Evolutionary conservation across 2,113 vertebrate species (phyloP).

Genomic region (Hemichromis elongatus): DNA sequence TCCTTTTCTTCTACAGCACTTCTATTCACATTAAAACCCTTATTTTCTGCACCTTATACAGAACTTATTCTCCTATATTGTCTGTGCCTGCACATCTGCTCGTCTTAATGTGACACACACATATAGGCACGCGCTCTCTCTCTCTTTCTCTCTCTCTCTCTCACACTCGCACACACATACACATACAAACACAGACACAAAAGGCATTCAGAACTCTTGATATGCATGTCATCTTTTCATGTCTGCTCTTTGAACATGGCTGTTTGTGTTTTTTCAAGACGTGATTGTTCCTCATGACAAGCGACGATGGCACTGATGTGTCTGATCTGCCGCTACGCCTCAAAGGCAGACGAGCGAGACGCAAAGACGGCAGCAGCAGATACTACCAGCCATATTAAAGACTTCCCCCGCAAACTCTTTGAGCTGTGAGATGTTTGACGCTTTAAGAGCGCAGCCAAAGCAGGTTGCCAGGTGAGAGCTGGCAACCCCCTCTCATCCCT

Average conservation of each 20-base stretch:
- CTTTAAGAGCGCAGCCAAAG: slow-evolving; percentile 28
- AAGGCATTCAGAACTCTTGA: slow-evolving; percentile 32
- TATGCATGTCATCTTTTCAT: slow-evolving; percentile 53
- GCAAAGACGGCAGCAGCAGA: slow-evolving; percentile 16
- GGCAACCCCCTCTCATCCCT: background rate
- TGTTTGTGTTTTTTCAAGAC: slow-evolving; percentile 66
- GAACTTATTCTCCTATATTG: slow-evolving; percentile 12
- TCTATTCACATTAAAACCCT: slow-evolving; percentile 38
- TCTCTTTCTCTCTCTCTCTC: background rate
- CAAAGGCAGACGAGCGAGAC: slow-evolving; percentile 47
- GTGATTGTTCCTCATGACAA: slow-evolving; percentile 56
- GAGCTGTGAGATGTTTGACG: slow-evolving; percentile 63
- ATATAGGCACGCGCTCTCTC: background rate
- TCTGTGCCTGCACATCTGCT: background rate
- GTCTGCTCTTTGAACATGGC: slow-evolving; percentile 59
- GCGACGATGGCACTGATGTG: slow-evolving; percentile 50
- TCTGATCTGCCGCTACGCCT: slow-evolving; percentile 56
- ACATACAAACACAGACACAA: background rate
- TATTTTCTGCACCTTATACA: slow-evolving; percentile 21
- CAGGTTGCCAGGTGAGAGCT: slow-evolving; percentile 57
- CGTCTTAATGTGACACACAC: slow-evolving; percentile 1
- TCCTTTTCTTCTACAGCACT: slow-evolving; percentile 25
- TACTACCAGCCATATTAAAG: slow-evolving; percentile 51
- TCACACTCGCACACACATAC: background rate
- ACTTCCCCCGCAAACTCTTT: slow-evolving; percentile 48